Percentiles rank a stretch among this genome's conserved stretches.
Evolutionary conservation across 2,797 vertebrate genomes (phyloP).

Genomic region (Paedocypris micromegethes): DNA sequence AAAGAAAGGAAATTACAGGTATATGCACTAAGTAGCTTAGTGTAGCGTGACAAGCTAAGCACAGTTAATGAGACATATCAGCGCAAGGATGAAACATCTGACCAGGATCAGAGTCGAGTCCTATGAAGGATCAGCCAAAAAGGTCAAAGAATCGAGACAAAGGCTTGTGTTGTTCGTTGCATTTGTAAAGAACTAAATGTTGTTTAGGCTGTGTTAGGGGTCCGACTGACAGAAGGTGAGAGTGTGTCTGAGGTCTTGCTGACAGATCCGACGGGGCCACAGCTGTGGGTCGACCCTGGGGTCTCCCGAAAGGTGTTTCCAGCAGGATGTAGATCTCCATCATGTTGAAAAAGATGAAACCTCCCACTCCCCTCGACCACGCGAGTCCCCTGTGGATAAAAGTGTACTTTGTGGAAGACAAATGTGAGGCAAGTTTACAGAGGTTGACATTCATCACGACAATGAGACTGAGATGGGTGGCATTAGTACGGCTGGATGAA

Average conservation of each 20-base stretch:
- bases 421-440: conserved; percentile 23
- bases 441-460: conserved; percentile 8
- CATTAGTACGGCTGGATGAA: neutral
- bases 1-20: conserved; percentile 43
- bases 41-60: conserved; percentile 37
- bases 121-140: neutral
- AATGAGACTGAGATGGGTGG: neutral
- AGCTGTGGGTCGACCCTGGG: conserved; percentile 52
- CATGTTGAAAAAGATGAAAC: conserved; percentile 32
- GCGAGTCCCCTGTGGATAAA: conserved; percentile 20
- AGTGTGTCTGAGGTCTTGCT: conserved; percentile 48
- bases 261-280: conserved; percentile 44
- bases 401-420: conserved; percentile 26
- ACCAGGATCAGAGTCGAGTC: conserved; percentile 24
- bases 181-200: too few species aligned
- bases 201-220: neutral
- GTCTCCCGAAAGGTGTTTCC: conserved; percentile 45
- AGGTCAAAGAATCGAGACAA: conserved; percentile 18
- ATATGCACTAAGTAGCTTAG: conserved; percentile 43
- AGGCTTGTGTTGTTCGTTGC: neutral
- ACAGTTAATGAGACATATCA: conserved; percentile 44
- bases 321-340: conserved; percentile 35
- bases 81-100: conserved; percentile 16
- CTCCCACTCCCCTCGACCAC: conserved; percentile 4
- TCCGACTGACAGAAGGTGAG: conserved; percentile 46